Conservation (phyloP, 2,797 vertebrate species). For the Leptatherina wallacei region DNA sequence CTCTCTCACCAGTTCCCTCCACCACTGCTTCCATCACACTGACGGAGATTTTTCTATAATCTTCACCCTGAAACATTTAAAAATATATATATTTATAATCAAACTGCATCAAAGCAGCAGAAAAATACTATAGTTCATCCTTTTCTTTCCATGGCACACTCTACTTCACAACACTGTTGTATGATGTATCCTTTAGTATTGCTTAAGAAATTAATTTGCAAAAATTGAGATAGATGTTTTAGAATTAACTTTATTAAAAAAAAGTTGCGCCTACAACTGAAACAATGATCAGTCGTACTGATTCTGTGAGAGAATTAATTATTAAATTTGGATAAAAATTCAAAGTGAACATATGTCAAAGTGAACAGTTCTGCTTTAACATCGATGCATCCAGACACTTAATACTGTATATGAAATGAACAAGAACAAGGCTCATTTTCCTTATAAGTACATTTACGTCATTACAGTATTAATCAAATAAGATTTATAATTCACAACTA, state of each 20-base stretch:
- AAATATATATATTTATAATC: not conserved
- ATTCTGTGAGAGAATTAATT: too few relatives aligned
- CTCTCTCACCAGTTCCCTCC: constrained; percentile 29
- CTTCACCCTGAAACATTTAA: constrained; percentile 28
- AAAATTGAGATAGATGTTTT: not conserved
- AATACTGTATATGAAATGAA: not conserved
- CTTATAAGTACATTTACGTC: too few relatives aligned
- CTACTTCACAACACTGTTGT: too few relatives aligned
- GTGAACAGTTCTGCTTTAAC: too few relatives aligned
- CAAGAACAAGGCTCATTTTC: not conserved
- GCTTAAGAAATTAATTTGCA: not conserved
- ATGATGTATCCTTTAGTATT: too few relatives aligned
- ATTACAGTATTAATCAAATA: too few relatives aligned
- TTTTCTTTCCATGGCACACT: not conserved
- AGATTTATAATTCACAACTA: not conserved
- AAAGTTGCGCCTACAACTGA: too few relatives aligned
- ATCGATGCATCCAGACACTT: too few relatives aligned
- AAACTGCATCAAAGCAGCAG: not conserved
- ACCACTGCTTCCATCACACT: constrained; percentile 56
- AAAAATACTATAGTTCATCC: not conserved
- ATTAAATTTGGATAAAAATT: too few relatives aligned
- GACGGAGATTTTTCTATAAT: constrained; percentile 18
- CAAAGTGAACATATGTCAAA: too few relatives aligned
- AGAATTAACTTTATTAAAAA: too few relatives aligned
- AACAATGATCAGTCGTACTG: too few relatives aligned